Conservation (phyloP, 1,140 invertebrate genomes). For the Drosophila tropicalis region DNA sequence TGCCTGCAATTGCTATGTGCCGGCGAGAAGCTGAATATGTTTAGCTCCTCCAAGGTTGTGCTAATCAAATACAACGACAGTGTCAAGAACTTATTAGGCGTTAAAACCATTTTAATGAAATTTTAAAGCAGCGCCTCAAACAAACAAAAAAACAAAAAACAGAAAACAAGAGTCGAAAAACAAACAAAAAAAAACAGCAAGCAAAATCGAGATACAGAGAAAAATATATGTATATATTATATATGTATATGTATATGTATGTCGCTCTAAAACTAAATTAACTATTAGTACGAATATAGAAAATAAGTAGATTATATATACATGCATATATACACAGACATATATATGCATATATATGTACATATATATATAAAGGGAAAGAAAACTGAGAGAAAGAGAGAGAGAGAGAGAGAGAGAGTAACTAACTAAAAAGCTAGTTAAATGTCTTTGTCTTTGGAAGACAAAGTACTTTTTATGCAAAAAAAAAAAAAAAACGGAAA, state of each 20-base stretch:
- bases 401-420: conserved; percentile 39
- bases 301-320: conserved; percentile 23
- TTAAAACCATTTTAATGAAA: conserved; percentile 83
- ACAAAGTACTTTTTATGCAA: conserved; percentile 62
- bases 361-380: conserved; percentile 43
- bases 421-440: conserved; percentile 37
- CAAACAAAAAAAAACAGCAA: not conserved
- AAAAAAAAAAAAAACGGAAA: not conserved
- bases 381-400: conserved; percentile 28
- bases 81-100: conserved; percentile 84
- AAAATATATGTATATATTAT: conserved; percentile 4
- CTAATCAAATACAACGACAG: conserved; percentile 92
- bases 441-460: conserved; percentile 72
- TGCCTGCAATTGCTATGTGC: conserved; percentile 90
- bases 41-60: conserved; percentile 90
- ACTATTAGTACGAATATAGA: conserved; percentile 62
- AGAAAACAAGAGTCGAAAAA: not conserved
- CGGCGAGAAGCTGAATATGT: conserved; percentile 90
- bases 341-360: conserved; percentile 34
- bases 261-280: conserved; percentile 15
- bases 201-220: conserved; percentile 30
- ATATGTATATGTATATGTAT: not conserved
- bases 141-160: not conserved
- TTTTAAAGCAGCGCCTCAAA: conserved; percentile 57
- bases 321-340: conserved; percentile 44